Conservation (phyloP, 2,797 vertebrate species). For the Pangasius macronema region DNA sequence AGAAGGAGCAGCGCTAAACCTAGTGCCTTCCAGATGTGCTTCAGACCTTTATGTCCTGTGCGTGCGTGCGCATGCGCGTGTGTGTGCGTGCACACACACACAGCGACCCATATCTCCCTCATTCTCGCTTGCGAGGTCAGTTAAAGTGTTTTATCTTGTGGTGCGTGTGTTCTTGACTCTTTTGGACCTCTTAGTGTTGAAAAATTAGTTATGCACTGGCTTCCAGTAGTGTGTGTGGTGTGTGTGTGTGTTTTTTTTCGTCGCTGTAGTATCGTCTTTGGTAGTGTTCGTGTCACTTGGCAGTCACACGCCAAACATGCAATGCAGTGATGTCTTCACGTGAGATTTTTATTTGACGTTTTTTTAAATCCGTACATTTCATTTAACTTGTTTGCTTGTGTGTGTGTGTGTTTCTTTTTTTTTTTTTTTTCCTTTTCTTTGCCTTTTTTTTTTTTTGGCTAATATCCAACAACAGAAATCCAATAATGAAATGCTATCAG, state of each 20-base stretch:
- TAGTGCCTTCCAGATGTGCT: constrained; percentile 63
- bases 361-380: constrained; percentile 25
- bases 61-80: not conserved
- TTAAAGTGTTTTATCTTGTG: constrained; percentile 1
- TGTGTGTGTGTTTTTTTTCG: not conserved
- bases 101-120: constrained; percentile 30
- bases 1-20: constrained; percentile 48
- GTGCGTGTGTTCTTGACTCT: constrained; percentile 17
- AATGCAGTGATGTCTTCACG: constrained; percentile 40
- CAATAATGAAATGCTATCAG: constrained; percentile 57
- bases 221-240: constrained; percentile 27
- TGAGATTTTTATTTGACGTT: not conserved
- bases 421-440: not conserved
- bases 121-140: constrained; percentile 17
- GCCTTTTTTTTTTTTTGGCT: not conserved
- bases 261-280: not conserved
- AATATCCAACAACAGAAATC: constrained; percentile 28
- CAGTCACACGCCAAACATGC: constrained; percentile 43
- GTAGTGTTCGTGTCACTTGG: constrained; percentile 22
- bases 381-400: not conserved
- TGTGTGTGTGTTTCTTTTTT: not conserved
- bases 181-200: constrained; percentile 45
- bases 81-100: not conserved
- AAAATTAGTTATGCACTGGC: constrained; percentile 43
- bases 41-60: constrained; percentile 52